Evolutionary conservation across 2,888 invertebrate genomes (phyloP).

Genomic region (Agrotis clavis): DNA sequence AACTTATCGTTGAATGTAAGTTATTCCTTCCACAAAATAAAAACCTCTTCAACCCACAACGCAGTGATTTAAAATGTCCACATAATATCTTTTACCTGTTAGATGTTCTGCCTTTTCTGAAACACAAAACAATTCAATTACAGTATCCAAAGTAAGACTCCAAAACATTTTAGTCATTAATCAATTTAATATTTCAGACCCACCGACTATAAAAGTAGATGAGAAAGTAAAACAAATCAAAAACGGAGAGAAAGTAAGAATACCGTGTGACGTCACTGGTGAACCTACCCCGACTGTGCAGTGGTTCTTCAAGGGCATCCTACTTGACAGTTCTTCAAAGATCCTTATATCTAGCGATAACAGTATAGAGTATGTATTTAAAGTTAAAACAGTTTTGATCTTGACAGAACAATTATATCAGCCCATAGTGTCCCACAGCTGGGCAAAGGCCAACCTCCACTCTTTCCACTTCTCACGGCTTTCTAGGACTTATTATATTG

Average conservation of each 20-base stretch:
- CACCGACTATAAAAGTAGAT: constrained; percentile 66
- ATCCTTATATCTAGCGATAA: constrained; percentile 55
- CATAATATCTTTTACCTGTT: no score
- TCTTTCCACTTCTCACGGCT: no score
- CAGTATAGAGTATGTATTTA: constrained; percentile 67
- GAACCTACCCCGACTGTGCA: constrained; percentile 70
- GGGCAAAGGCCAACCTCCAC: no score
- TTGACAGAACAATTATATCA: not conserved
- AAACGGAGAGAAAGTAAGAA: constrained; percentile 60
- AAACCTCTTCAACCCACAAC: no score
- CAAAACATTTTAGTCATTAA: no score
- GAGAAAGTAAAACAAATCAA: constrained; percentile 29
- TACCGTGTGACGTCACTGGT: constrained; percentile 71
- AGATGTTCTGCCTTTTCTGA: no score
- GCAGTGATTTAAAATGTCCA: no score
- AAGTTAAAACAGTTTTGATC: not conserved
- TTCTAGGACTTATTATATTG: no score
- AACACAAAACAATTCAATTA: not conserved
- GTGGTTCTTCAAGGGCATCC: constrained; percentile 69
- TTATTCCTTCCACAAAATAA: constrained; percentile 13
- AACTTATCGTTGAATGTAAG: constrained; percentile 74
- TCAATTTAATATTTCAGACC: constrained; percentile 66
- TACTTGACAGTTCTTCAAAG: constrained; percentile 41
- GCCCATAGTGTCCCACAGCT: no score
- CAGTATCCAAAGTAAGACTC: not conserved